These are phyloP conservation scores for Gadopsis bispinosus DNA, from an alignment of 2,797 vertebrate genomes.

Conservation along the genomic window DNA sequence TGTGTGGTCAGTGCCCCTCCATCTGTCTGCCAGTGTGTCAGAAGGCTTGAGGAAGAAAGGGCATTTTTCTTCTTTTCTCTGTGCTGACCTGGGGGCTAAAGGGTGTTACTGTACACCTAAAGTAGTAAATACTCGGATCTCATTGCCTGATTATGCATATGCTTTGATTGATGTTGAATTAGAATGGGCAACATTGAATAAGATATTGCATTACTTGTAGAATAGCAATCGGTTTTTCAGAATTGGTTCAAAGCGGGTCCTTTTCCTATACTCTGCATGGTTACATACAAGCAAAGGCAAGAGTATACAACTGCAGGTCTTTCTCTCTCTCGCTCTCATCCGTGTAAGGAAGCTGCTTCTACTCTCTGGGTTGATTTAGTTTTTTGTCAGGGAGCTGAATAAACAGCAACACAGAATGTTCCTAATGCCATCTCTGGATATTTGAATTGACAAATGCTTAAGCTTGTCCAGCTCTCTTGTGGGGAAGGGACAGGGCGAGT, in stretches of 20 bases:
- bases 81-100: constrained; percentile 32
- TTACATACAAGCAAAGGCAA: constrained; percentile 6
- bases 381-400: constrained; percentile 35
- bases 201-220: constrained; percentile 5
- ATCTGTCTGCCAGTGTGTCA: constrained; percentile 61
- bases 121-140: constrained; percentile 31
- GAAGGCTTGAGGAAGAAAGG: constrained; percentile 49
- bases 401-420: constrained; percentile 33
- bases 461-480: constrained; percentile 48
- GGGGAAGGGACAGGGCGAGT: constrained; percentile 39
- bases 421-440: constrained; percentile 45
- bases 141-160: constrained; percentile 27
- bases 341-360: constrained; percentile 41
- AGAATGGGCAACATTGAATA: constrained; percentile 3
- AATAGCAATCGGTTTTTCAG: constrained; percentile 8
- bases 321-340: not conserved
- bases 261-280: not conserved
- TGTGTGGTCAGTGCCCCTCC: constrained; percentile 64
- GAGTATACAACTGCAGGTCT: constrained; percentile 8
- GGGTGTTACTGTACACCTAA: constrained; percentile 58
- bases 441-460: constrained; percentile 67
- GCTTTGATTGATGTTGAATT: constrained; percentile 30
- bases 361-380: constrained; percentile 40
- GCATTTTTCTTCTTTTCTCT: not conserved
- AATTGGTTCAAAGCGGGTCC: not conserved